phyloP scores from a whole-genome alignment of 2,113 vertebrate species.

The Onychorhynchus coronatus region DNA sequence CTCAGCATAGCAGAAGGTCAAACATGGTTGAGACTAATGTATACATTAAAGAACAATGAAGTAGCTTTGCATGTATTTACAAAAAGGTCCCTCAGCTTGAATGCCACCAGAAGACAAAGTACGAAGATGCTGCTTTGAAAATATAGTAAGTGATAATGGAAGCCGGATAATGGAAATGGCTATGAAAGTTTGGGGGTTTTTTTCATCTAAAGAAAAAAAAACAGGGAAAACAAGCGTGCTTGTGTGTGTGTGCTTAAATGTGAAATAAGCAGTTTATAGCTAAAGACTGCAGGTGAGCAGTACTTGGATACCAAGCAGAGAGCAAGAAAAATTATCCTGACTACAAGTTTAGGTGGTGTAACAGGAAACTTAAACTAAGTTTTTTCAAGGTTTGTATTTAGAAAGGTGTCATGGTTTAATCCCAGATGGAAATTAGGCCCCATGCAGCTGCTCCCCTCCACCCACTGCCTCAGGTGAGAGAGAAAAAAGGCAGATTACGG shows the following conservation, averaged over 20 bases:
- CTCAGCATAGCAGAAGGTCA: neutral
- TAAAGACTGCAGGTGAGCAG: neutral
- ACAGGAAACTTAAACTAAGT: neutral
- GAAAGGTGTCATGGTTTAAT: neutral
- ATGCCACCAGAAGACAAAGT: neutral
- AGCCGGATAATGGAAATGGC: neutral
- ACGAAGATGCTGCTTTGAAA: neutral
- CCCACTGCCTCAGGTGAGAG: neutral
- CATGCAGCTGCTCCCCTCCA: neutral
- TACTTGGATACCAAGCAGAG: neutral
- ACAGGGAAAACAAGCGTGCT: neutral
- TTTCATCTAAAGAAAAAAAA: neutral
- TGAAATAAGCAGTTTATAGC: neutral
- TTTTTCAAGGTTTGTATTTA: neutral
- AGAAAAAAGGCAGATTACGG: neutral
- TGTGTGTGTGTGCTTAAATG: neutral
- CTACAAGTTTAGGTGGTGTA: neutral
- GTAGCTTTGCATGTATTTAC: neutral
- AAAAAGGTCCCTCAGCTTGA: neutral
- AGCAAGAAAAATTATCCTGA: neutral
- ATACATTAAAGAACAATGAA: conserved; percentile 1
- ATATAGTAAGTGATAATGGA: neutral
- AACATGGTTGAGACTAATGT: neutral
- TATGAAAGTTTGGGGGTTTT: neutral
- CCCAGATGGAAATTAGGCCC: neutral